phyloP scores from a whole-genome alignment of 2,113 vertebrate species.

The Calyptommatus sinebrachiatus region DNA sequence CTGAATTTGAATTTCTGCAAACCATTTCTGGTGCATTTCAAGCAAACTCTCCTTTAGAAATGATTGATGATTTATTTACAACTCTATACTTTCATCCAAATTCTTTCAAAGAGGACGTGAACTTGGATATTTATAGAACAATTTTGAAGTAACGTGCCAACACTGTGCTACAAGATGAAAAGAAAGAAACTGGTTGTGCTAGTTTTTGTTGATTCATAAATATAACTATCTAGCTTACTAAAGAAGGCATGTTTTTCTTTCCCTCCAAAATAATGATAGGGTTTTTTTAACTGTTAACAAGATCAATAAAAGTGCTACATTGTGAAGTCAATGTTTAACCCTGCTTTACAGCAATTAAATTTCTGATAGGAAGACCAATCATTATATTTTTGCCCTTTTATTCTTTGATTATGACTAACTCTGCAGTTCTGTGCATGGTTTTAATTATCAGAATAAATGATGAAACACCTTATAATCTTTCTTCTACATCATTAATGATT shows the following conservation, averaged over 20 bases:
- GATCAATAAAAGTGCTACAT: constrained; percentile 77
- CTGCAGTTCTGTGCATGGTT: constrained; percentile 52
- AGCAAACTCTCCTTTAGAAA: neutral
- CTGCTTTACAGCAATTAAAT: constrained; percentile 66
- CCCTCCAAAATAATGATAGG: constrained; percentile 57
- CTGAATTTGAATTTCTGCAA: neutral
- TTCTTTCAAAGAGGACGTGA: neutral
- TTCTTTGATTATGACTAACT: constrained; percentile 47
- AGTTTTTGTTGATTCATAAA: constrained; percentile 19
- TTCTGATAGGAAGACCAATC: constrained; percentile 6
- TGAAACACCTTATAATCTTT: constrained; percentile 67
- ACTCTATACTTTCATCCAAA: neutral
- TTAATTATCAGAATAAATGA: constrained; percentile 72
- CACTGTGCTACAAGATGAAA: accelerated
- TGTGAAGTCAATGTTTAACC: constrained; percentile 71
- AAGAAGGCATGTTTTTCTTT: constrained; percentile 44
- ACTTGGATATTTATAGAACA: neutral
- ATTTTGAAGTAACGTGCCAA: constrained; percentile 7
- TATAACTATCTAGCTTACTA: neutral
- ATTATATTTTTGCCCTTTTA: constrained; percentile 27
- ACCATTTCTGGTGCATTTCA: neutral
- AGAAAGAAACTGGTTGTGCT: neutral
- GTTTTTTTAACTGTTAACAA: constrained; percentile 68
- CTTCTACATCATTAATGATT: constrained; percentile 47
- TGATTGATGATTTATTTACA: neutral